A percentile compares a stretch with the other conserved stretches of the same genome.
Conservation (phyloP, 1,140 invertebrate species). For the Brachionus sp. region DNA sequence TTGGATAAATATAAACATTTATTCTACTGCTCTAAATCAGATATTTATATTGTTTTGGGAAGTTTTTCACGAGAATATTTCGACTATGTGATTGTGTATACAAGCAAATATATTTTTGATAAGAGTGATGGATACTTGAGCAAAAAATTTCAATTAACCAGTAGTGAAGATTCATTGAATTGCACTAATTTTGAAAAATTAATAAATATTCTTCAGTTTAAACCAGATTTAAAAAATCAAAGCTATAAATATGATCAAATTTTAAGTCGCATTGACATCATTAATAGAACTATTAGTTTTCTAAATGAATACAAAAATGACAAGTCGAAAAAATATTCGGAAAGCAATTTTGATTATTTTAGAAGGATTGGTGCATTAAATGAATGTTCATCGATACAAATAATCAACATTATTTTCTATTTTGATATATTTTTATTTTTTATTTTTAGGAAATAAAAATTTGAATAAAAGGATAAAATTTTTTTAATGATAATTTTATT, state of each 20-base stretch:
- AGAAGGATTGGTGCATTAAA: not conserved
- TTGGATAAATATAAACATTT: too few species aligned
- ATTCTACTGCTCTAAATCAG: too few species aligned
- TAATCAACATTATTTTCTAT: not conserved
- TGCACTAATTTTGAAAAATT: too few species aligned
- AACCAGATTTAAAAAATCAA: not conserved
- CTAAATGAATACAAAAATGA: not conserved
- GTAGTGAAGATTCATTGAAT: too few species aligned
- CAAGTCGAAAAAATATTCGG: not conserved
- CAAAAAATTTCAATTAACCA: too few species aligned
- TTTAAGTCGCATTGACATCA: not conserved
- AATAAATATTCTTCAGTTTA: too few species aligned
- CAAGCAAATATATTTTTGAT: too few species aligned
- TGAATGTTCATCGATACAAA: not conserved
- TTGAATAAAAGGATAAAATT: not conserved
- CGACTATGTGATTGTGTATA: too few species aligned
- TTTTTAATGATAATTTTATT: conserved; percentile 42
- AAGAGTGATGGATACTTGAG: too few species aligned
- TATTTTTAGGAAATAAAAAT: not conserved
- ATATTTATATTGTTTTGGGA: too few species aligned
- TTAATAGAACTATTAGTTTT: not conserved
- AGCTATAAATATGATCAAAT: not conserved
- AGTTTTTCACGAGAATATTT: too few species aligned
- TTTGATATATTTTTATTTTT: not conserved
- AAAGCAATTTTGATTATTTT: not conserved